Conservation (phyloP, 2,113 vertebrate genomes). For the Oncorhynchus kisutch region DNA sequence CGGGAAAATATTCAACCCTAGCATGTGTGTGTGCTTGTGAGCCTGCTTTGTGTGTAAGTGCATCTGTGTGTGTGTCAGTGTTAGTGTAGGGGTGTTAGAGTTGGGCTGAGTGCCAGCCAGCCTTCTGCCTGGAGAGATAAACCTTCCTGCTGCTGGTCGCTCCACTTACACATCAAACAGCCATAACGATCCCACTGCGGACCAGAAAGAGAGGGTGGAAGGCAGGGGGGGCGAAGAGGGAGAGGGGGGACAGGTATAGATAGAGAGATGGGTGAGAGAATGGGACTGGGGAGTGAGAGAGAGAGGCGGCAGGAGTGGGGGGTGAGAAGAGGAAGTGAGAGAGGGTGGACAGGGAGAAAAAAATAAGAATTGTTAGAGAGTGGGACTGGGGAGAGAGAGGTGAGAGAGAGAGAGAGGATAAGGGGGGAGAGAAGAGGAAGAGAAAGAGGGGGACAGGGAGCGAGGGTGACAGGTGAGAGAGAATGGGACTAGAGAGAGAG, state of each 20-base stretch:
- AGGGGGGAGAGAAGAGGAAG: not conserved
- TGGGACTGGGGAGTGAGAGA: not conserved
- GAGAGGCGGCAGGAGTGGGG: not conserved
- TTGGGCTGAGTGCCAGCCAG: constrained; percentile 37
- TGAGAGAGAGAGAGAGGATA: too few relatives aligned
- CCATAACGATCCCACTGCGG: constrained; percentile 40
- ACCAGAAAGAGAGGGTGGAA: constrained; percentile 13
- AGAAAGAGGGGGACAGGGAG: too few relatives aligned
- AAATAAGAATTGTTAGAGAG: not conserved
- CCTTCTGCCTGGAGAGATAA: constrained; percentile 39
- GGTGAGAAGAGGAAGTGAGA: constrained; percentile 1
- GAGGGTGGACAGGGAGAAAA: constrained; percentile 2
- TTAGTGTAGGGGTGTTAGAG: constrained; percentile 15
- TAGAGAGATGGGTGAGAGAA: not conserved
- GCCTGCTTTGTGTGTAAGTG: too few relatives aligned
- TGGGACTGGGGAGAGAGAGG: constrained; percentile 2
- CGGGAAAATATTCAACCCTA: too few relatives aligned
- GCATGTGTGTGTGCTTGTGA: too few relatives aligned
- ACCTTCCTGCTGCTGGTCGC: constrained; percentile 26
- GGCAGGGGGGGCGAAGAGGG: not conserved
- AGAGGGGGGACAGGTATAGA: not conserved
- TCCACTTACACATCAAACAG: constrained; percentile 56
- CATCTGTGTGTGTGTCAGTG: too few relatives aligned
- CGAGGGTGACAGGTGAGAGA: not conserved
- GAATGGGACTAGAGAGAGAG: not conserved